phyloP scores from a whole-genome alignment of 2,888 invertebrate genomes.

The Pyrrhia umbra region DNA sequence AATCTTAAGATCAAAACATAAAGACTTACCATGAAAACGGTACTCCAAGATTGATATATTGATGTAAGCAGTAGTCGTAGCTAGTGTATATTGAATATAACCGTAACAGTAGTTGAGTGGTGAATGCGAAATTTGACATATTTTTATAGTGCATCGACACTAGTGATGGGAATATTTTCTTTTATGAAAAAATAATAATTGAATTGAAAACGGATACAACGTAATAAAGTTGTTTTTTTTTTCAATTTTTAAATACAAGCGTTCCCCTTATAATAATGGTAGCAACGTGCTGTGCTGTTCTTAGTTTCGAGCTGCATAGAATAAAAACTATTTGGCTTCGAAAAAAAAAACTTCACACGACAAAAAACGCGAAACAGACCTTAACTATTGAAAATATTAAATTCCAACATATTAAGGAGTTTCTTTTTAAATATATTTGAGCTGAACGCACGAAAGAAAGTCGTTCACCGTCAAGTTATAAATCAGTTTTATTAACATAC shows the following conservation, averaged over 20 bases:
- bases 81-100: slow-evolving; percentile 32
- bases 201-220: too few relatives aligned
- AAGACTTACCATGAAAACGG: slow-evolving; percentile 25
- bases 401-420: background rate
- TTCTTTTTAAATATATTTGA: too few relatives aligned
- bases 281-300: too few relatives aligned
- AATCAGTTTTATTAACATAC: slow-evolving; percentile 21
- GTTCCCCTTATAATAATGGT: too few relatives aligned
- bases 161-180: slow-evolving; percentile 7
- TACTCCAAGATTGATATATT: slow-evolving; percentile 27
- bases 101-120: slow-evolving; percentile 9
- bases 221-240: too few relatives aligned
- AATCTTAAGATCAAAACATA: background rate
- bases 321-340: background rate
- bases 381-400: too few relatives aligned
- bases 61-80: slow-evolving; percentile 38
- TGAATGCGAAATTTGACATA: slow-evolving; percentile 48
- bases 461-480: background rate
- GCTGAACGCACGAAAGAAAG: too few relatives aligned
- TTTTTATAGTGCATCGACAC: slow-evolving; percentile 40
- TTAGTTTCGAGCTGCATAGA: too few relatives aligned
- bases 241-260: too few relatives aligned
- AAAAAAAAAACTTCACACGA: background rate
- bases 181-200: too few relatives aligned
- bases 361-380: too few relatives aligned